Evolutionary conservation across 2,888 invertebrate species (phyloP).

Genomic region (Arctia plantaginis): DNA sequence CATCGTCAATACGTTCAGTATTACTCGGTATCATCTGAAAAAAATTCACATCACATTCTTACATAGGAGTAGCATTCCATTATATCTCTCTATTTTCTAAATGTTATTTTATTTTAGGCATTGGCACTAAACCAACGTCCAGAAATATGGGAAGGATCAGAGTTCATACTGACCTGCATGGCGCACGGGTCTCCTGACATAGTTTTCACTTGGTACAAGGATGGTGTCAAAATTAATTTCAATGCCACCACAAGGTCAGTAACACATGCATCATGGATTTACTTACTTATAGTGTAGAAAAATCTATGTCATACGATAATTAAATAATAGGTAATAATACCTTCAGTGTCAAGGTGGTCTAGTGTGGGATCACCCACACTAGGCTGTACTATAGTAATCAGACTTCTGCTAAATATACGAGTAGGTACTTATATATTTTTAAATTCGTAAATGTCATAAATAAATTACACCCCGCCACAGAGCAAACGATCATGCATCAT

Average conservation of each 20-base stretch:
- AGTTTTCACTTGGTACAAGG: conserved; percentile 93
- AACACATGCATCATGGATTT: background rate
- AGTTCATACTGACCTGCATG: conserved; percentile 92
- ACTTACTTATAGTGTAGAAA: background rate
- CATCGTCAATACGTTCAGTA: background rate
- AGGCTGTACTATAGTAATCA: too few species aligned
- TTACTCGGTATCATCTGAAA: background rate
- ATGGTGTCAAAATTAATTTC: conserved; percentile 91
- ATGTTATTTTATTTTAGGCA: conserved; percentile 57
- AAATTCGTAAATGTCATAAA: too few species aligned
- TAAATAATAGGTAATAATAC: background rate
- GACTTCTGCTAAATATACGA: too few species aligned
- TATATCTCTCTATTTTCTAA: background rate
- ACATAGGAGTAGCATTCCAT: background rate
- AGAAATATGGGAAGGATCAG: conserved; percentile 90
- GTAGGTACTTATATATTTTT: too few species aligned
- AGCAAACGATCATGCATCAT: too few species aligned
- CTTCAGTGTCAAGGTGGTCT: too few species aligned
- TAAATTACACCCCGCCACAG: too few species aligned
- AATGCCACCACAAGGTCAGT: conserved; percentile 89
- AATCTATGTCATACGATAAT: background rate
- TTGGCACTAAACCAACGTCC: conserved; percentile 78
- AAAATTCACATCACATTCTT: background rate
- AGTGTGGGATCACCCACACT: too few species aligned
- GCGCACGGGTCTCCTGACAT: conserved; percentile 92